Base-by-base conservation (phyloP, 2,888 invertebrate species). In the Chorisops tibialis region DNA sequence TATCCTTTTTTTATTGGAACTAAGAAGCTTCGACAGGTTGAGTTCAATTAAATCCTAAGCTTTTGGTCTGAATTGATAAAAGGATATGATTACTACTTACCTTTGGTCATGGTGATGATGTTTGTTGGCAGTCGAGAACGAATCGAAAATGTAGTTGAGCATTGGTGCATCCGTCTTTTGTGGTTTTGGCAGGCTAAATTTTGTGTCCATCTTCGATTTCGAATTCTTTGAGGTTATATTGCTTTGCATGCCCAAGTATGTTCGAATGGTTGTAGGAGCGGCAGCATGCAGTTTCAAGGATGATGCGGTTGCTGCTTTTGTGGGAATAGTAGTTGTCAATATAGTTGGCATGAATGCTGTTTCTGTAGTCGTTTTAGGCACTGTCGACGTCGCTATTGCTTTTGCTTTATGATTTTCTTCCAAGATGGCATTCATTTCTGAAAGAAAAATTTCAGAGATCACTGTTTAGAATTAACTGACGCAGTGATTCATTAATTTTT, bases 81-180 rank as follows among this genome's bases (percentile, higher is more conserved):
- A n/a, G n/a, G n/a, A n/a, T n/a, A n/a, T n/a, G n/a, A n/a, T n/a
- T n/a, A n/a, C n/a, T 24, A 7, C 30, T 68, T 66, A 87, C 87
- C 88, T 86, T 76, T 68, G 80, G 81, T 81, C 80, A 68, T 82
- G 81, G 71, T 88, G 88, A 73, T 87, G 86, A 74, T 88, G 88
- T 69, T 87, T 87, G 73, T 86, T 86, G 67, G 83, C 82, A 45
- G 85, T 83, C 7, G 85, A 86, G 71, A 86, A 85, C 0, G 86
- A 82, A 73, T 88, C 87, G 72, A 87, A 87, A 67, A 88, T 87
- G 69, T 87, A 87, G 74, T 87, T 87, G 58, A 87, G 75, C 86
- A 88, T 87, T 7, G 87, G 86, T 0, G 87, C 84, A 70, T 87
- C 87, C 1, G 83, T 83, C 67, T 83, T 81, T 51, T 82, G 82